Base-by-base conservation (phyloP, 1,140 invertebrate species). In the Grapholita molesta region DNA sequence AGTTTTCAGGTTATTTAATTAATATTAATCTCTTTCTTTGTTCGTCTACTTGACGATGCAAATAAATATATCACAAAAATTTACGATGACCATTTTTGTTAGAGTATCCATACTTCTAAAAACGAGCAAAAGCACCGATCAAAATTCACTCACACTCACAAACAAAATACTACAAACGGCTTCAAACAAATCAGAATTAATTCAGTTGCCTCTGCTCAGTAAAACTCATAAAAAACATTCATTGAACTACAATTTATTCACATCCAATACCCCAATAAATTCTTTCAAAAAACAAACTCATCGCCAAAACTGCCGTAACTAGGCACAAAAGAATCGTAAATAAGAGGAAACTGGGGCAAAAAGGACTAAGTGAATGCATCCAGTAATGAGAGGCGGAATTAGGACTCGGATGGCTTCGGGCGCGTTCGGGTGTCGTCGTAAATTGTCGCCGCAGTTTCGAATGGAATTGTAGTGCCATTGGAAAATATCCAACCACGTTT, bases 321-420 rank as follows among this genome's bases (percentile, higher is more conserved):
- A 53, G 55, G 57, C 55, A 69, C 74, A 70, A 71, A 66, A 70
- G 53, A 25, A 65, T 71, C 73, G 70, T 76, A 82, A 76, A 82
- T 75, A 81, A 70, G 71, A 75, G 61, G 53, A 52, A 71, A 74
- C 67, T 61, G 71, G 64, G 61, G 68, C 55, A 66, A 68, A 68
- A 76, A 77, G 53, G 66, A 66, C 77, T 85, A 86, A 88, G 81
- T 86, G 83, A 87, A 89, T 83, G 72, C 72, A 66, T 86, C 85
- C 53, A 57, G 53, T 89, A 89, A 89, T 87, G 87, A 89, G 85
- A 80, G 66, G 48, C 72, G 69, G 82, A 87, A 89, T 89, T 87
- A 87, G 83, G 73, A 75, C 80, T 71, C 79, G 84, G 53, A 12
- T n/a, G 11, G 23, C 23, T 57, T 57, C 64, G 64, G 64, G 64